Base-by-base conservation (phyloP, 2,888 invertebrate genomes). In the Ornithoptera priamus region DNA sequence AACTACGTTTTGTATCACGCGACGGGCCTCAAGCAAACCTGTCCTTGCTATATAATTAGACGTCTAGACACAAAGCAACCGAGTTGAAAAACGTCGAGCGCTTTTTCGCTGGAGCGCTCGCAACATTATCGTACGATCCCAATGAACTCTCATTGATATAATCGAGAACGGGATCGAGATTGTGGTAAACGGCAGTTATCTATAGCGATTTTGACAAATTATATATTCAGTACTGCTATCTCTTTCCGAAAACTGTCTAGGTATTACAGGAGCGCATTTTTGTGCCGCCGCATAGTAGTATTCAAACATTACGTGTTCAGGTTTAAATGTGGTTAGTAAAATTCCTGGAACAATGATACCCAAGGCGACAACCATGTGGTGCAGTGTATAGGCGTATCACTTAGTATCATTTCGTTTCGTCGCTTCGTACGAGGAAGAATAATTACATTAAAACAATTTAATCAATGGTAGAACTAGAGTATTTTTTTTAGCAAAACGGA, bases 111-210 rank as follows among this genome's bases (percentile, higher is more conserved):
- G 46, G 69, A 67, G 72, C 70, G 72, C 76, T 60, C 65, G 53
- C 67, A 61, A 70, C 50, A 73, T 80, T 67, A 80, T 81, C 81
- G 79, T 78, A 77, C 77, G 84, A 84, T 83, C 82, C 80, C 77
- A 73, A 69, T 81, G 79, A 81, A 78, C 78, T 78, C 74, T 56
- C 63, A 66, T 70, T 70, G 70, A 70, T 70, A 67, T 57, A 42
- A 61, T 67, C 67, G 30, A 20, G 30, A 20, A 63, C 59, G 70
- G 1, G 22, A 22, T 22, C 22, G 22, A 22, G 22, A 61, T 66
- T 57, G 17, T 58, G 22, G 50, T 15, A 17, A 50, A 4, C 15
- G 17, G 57, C 57, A 22, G 57, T 58, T 62, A 59, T 58, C 36
- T 66, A 62, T 39, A 58, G 58, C 50, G 39, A 50, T 50, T 50